Evolutionary conservation across 2,797 vertebrate species (phyloP).

Genomic region (Acanthurus tractus): DNA sequence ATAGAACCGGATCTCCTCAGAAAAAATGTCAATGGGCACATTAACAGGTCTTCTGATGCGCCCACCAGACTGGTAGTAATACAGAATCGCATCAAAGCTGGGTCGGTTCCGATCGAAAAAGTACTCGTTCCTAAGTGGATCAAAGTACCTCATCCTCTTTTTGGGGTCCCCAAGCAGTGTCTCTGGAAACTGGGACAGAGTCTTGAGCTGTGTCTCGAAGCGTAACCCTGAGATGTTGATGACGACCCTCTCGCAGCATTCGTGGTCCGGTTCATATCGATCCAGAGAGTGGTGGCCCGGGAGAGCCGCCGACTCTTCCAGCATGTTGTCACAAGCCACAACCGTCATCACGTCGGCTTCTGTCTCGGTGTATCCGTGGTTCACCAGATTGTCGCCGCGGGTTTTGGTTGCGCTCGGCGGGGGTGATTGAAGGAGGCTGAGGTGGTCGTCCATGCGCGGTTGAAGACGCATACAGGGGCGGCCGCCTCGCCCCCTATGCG

Average conservation of each 20-base stretch:
- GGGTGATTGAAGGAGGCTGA: slow-evolving; percentile 93
- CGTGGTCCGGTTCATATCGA: slow-evolving; percentile 90
- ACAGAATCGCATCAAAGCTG: slow-evolving; percentile 98
- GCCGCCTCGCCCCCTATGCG: slow-evolving; percentile 85
- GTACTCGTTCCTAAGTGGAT: slow-evolving; percentile 98
- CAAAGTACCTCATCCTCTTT: slow-evolving; percentile 97
- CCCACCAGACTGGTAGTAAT: slow-evolving; percentile 98
- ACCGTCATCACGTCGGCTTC: slow-evolving; percentile 93
- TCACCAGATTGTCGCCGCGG: slow-evolving; percentile 87
- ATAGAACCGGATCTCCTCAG: slow-evolving; percentile 98
- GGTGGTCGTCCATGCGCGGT: slow-evolving; percentile 92
- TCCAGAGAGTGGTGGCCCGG: slow-evolving; percentile 87
- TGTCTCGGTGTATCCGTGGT: slow-evolving; percentile 90
- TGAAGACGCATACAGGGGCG: slow-evolving; percentile 83
- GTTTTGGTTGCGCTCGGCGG: slow-evolving; percentile 85
- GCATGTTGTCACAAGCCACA: slow-evolving; percentile 91
- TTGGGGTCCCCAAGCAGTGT: slow-evolving; percentile 96
- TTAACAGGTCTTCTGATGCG: slow-evolving; percentile 96
- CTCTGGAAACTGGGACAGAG: slow-evolving; percentile 96
- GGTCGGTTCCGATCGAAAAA: slow-evolving; percentile 98
- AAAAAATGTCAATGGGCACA: slow-evolving; percentile 98
- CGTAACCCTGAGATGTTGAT: slow-evolving; percentile 98
- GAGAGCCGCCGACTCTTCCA: slow-evolving; percentile 89
- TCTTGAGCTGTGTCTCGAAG: slow-evolving; percentile 98
- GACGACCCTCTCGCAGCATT: slow-evolving; percentile 97